These are phyloP conservation scores for Phortica magna DNA, from an alignment of 2,888 invertebrate genomes.

Conservation along the genomic window DNA sequence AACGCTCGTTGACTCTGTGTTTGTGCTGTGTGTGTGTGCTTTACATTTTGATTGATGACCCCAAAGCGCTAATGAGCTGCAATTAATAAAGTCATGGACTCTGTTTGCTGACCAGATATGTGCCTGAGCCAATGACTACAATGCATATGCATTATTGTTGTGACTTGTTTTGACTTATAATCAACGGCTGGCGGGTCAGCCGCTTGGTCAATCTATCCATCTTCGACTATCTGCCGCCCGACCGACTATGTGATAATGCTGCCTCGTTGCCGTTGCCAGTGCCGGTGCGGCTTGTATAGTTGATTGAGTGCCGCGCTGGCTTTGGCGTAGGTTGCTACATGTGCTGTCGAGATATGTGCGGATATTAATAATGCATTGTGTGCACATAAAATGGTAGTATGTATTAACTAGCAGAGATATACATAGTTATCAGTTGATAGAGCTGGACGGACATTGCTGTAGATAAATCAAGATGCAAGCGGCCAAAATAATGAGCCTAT, in stretches of 20 bases:
- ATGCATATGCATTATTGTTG: slow-evolving; percentile 11
- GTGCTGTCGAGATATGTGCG: not conserved
- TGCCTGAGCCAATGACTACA: slow-evolving; percentile 11
- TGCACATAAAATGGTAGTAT: not conserved
- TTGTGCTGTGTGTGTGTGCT: slow-evolving; percentile 51
- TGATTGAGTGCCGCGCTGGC: slow-evolving; percentile 5
- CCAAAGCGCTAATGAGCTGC: slow-evolving; percentile 70
- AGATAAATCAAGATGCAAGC: not conserved
- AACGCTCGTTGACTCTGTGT: slow-evolving; percentile 33
- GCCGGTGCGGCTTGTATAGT: not conserved
- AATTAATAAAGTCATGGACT: slow-evolving; percentile 73
- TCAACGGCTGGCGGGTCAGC: not conserved
- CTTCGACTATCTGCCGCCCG: not conserved
- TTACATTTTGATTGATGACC: slow-evolving; percentile 66
- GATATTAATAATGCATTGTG: not conserved
- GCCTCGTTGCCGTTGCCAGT: not conserved
- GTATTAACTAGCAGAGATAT: not conserved
- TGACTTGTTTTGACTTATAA: slow-evolving; percentile 22
- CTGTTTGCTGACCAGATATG: slow-evolving; percentile 63
- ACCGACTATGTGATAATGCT: not conserved
- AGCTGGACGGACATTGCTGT: not conserved
- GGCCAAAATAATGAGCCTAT: not conserved
- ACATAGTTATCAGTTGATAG: not conserved
- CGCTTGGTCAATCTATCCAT: slow-evolving; percentile 10
- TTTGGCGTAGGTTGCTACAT: not conserved